These are phyloP conservation scores for Drosophila kokeensis DNA, from an alignment of 2,888 invertebrate genomes.

Conservation along the genomic window DNA sequence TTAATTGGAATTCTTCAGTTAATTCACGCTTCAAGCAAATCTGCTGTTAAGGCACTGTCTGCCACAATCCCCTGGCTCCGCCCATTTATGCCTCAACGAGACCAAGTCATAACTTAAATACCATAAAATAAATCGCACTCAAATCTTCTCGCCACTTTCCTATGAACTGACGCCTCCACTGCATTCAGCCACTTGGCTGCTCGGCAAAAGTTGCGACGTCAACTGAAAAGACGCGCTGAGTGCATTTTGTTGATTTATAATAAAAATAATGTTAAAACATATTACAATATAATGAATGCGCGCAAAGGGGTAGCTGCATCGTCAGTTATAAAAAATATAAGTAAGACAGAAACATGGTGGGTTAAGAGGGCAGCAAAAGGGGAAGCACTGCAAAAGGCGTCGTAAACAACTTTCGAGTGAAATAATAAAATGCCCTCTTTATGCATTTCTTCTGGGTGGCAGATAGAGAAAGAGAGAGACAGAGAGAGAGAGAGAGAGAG, in stretches of 20 bases:
- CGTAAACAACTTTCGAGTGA: slow-evolving; percentile 79
- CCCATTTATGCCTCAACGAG: slow-evolving; percentile 31
- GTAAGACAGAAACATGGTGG: neutral
- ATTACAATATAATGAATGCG: slow-evolving; percentile 74
- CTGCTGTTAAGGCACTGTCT: neutral
- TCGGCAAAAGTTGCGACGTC: slow-evolving; percentile 58
- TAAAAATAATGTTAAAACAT: slow-evolving; percentile 76
- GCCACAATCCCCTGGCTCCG: slow-evolving; percentile 4
- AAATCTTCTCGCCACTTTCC: slow-evolving; percentile 37
- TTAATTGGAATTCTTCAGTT: slow-evolving; percentile 1
- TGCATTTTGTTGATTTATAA: slow-evolving; percentile 76
- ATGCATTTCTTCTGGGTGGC: slow-evolving; percentile 55
- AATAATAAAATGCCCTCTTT: slow-evolving; percentile 79
- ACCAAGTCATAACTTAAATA: slow-evolving; percentile 53
- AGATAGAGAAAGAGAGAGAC: slow-evolving; percentile 3
- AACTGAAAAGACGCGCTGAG: slow-evolving; percentile 63
- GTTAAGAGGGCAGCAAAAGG: neutral
- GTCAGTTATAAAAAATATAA: slow-evolving; percentile 42
- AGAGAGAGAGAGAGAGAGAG: neutral
- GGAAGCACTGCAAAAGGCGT: slow-evolving; percentile 45
- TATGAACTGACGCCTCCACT: neutral
- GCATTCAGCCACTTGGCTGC: slow-evolving; percentile 19
- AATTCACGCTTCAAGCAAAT: slow-evolving; percentile 17
- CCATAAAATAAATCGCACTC: slow-evolving; percentile 50
- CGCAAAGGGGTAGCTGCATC: slow-evolving; percentile 32